These are phyloP conservation scores for Melozone crissalis DNA, from an alignment of 2,113 vertebrate species.

Conservation along the genomic window DNA sequence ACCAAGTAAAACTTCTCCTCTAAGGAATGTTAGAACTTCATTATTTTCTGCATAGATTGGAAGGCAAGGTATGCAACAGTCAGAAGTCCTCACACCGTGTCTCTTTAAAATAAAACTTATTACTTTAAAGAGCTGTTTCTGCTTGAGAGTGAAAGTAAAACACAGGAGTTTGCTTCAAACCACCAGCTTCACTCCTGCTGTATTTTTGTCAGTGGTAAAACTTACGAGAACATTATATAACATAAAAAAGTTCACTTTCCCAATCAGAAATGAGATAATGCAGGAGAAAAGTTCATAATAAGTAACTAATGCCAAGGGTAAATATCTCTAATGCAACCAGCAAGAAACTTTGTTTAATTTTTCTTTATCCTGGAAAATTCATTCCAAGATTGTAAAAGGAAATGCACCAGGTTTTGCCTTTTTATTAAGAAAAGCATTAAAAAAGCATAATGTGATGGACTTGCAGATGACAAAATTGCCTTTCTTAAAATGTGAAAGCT, in stretches of 20 bases:
- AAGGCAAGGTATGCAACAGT: not conserved
- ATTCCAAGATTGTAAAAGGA: not conserved
- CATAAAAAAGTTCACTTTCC: not conserved
- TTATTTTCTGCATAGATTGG: not conserved
- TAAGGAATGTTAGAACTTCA: not conserved
- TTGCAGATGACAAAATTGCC: not conserved
- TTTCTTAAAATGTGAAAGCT: not conserved
- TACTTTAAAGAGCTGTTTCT: not conserved
- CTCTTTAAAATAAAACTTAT: not conserved
- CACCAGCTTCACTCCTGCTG: not conserved
- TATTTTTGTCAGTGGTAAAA: not conserved
- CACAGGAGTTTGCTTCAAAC: not conserved
- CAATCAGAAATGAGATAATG: not conserved
- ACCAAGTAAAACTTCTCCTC: not conserved
- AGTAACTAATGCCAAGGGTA: not conserved
- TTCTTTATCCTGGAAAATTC: not conserved
- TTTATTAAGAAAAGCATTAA: not conserved
- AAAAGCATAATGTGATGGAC: not conserved
- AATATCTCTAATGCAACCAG: not conserved
- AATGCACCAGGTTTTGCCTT: not conserved
- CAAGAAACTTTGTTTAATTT: not conserved
- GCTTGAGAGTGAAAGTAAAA: not conserved
- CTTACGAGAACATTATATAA: not conserved
- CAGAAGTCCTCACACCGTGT: not conserved
- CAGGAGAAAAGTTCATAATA: not conserved